A percentile compares a stretch with the other conserved stretches of the same genome.
phyloP scores from a whole-genome alignment of 1,140 invertebrate species.

The Listronotus bonariensis region DNA sequence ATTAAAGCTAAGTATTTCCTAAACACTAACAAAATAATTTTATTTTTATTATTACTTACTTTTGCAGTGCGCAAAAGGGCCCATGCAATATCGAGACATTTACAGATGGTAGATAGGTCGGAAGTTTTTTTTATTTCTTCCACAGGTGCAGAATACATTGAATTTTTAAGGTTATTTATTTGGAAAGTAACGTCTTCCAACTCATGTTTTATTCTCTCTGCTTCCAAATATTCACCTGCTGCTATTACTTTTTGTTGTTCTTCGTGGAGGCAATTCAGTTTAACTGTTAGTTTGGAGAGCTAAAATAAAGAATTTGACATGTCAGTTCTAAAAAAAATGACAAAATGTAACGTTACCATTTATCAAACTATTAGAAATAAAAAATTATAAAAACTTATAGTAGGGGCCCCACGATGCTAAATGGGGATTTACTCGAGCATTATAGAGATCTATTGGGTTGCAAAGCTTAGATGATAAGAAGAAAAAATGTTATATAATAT shows the following conservation, averaged over 20 bases:
- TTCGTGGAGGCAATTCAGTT: conserved; percentile 13
- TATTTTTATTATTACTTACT: conserved; percentile 6
- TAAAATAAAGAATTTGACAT: not conserved
- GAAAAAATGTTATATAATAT: no score
- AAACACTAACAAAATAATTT: no score
- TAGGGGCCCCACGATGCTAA: no score
- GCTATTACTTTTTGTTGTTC: conserved; percentile 24
- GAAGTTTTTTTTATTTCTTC: conserved; percentile 22
- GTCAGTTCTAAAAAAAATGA: not conserved
- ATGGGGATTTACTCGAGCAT: no score
- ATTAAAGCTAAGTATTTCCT: no score
- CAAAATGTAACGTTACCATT: not conserved
- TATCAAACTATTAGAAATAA: no score
- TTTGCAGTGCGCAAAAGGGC: conserved; percentile 14
- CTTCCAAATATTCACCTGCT: conserved; percentile 26
- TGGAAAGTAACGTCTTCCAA: conserved; percentile 15
- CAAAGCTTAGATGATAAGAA: no score
- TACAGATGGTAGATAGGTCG: conserved; percentile 17
- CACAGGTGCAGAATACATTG: not conserved
- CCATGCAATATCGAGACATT: conserved; percentile 39
- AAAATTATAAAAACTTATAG: no score
- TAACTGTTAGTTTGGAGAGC: conserved; percentile 29
- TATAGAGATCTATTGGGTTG: no score
- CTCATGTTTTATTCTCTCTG: conserved; percentile 23
- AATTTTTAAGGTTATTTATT: conserved; percentile 11